A percentile compares a stretch with the other conserved stretches of the same genome.
Evolutionary conservation across 2,113 vertebrate genomes (phyloP).

Genomic region (Serilophus lunatus): DNA sequence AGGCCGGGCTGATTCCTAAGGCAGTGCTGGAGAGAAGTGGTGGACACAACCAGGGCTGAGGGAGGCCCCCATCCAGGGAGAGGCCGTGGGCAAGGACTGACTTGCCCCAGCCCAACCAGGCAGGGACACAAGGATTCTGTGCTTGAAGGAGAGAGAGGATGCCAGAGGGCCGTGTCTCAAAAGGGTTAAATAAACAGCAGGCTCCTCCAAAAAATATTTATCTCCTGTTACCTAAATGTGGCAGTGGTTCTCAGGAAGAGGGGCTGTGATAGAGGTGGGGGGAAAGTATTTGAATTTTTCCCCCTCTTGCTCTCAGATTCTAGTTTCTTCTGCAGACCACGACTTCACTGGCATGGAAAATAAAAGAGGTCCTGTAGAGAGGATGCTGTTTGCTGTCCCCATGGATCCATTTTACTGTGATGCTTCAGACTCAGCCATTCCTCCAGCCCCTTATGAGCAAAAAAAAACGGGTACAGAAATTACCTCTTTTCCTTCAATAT

Average conservation of each 20-base stretch:
- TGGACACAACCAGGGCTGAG: background rate
- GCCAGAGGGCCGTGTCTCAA: background rate
- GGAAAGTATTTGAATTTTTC: background rate
- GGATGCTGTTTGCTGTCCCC: background rate
- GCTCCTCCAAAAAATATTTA: conserved; percentile 1
- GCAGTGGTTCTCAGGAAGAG: background rate
- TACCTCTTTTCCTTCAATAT: background rate
- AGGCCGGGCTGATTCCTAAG: background rate
- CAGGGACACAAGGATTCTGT: background rate
- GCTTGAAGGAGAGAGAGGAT: background rate
- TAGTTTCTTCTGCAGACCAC: background rate
- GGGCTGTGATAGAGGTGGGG: background rate
- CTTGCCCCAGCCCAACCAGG: background rate
- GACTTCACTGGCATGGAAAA: background rate
- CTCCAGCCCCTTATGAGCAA: fast-evolving
- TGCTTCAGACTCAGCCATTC: background rate
- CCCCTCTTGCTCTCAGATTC: background rate
- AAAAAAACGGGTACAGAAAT: background rate
- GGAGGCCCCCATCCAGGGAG: fast-evolving
- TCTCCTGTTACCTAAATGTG: background rate
- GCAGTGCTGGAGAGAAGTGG: background rate
- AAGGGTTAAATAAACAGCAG: conserved; percentile 54
- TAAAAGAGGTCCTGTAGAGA: background rate
- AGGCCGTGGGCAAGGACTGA: background rate
- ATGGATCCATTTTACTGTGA: fast-evolving